phyloP scores from a whole-genome alignment of 2,113 vertebrate species.

The Podilymbus podiceps region DNA sequence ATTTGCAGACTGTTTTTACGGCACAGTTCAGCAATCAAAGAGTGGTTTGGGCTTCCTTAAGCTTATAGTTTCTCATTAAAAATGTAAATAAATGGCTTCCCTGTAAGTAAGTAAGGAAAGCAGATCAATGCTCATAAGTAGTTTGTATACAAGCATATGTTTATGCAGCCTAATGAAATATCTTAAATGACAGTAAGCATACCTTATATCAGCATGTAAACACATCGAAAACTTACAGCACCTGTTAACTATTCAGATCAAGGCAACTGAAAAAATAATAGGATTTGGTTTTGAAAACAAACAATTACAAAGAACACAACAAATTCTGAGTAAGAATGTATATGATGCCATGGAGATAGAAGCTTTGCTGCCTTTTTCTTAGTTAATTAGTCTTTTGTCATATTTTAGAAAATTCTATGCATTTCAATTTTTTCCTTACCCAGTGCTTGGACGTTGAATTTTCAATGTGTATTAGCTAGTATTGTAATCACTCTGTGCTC shows the following conservation, averaged over 20 bases:
- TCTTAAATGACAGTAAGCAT: neutral
- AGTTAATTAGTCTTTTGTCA: neutral
- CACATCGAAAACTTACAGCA: neutral
- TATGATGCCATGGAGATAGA: neutral
- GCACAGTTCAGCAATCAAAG: neutral
- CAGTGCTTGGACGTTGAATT: neutral
- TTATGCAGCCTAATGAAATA: neutral
- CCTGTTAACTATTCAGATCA: neutral
- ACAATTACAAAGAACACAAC: neutral
- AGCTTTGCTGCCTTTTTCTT: neutral
- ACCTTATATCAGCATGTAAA: neutral
- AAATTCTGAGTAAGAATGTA: neutral
- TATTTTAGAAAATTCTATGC: neutral
- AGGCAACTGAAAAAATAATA: neutral
- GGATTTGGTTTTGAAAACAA: neutral
- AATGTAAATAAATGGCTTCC: neutral
- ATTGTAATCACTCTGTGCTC: neutral
- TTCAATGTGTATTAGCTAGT: neutral
- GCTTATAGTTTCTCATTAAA: neutral
- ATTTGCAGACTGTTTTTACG: neutral
- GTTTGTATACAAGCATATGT: neutral
- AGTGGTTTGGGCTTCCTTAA: neutral
- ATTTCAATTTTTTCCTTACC: neutral
- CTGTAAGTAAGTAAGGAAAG: neutral
- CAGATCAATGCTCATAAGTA: neutral